A percentile compares a stretch with the other conserved stretches of the same genome.
These are phyloP conservation scores for Cremastobaeus sp. DNA, from an alignment of 2,888 invertebrate genomes.

Conservation along the genomic window DNA sequence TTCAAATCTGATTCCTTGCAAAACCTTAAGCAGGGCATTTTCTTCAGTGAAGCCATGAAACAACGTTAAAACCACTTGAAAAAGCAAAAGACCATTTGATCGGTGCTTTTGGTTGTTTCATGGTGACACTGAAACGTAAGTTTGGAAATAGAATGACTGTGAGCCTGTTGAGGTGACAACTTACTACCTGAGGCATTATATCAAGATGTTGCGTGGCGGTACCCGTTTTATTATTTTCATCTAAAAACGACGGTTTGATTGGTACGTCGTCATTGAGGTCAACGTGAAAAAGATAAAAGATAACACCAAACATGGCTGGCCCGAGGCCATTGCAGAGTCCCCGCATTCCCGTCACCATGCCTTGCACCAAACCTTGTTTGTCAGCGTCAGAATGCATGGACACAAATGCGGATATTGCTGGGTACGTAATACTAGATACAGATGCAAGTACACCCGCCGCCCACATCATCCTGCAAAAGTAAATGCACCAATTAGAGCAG, in stretches of 20 bases:
- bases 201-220: conserved; percentile 79
- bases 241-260: conserved; percentile 77
- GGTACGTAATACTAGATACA: conserved; percentile 97
- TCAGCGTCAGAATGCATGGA: conserved; percentile 98
- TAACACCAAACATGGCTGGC: conserved; percentile 98
- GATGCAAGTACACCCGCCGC: conserved; percentile 97
- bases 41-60: too few relatives aligned
- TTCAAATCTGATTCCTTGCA: too few relatives aligned
- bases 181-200: conserved; percentile 79
- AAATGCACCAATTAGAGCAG: background rate
- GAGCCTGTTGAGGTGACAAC: too few relatives aligned
- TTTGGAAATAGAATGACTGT: background rate
- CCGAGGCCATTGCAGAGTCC: conserved; percentile 99
- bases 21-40: too few relatives aligned
- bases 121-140: too few relatives aligned
- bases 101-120: too few relatives aligned
- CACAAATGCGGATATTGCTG: conserved; percentile 98
- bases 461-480: conserved; percentile 95
- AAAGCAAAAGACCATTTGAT: too few relatives aligned
- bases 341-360: conserved; percentile 99
- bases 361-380: conserved; percentile 96
- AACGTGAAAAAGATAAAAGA: conserved; percentile 99
- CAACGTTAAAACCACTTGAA: too few relatives aligned
- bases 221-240: conserved; percentile 76
- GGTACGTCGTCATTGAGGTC: conserved; percentile 89